phyloP scores from a whole-genome alignment of 2,113 vertebrate genomes.

The Hemibagrus wyckioides region DNA sequence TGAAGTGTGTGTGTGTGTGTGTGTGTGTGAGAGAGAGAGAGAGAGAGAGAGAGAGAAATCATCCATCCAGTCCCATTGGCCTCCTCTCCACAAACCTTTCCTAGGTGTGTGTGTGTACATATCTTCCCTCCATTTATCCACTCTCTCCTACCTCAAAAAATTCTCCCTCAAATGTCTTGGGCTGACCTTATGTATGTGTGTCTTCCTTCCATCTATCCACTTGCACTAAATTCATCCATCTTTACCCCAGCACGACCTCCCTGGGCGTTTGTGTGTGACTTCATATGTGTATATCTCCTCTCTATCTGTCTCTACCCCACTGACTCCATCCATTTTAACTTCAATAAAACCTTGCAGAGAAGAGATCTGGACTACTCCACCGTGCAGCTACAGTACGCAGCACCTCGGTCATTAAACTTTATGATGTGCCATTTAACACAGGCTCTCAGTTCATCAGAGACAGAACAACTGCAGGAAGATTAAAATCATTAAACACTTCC shows the following conservation, averaged over 20 bases:
- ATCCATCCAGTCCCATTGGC: not conserved
- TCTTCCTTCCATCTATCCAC: conserved; percentile 28
- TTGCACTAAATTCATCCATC: conserved; percentile 18
- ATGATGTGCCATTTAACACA: conserved; percentile 22
- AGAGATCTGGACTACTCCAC: not conserved
- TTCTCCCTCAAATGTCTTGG: conserved; percentile 8
- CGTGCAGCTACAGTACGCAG: conserved; percentile 22
- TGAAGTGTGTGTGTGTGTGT: not conserved
- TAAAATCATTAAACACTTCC: conserved; percentile 35
- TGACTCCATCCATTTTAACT: conserved; percentile 14
- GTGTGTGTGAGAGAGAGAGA: not conserved
- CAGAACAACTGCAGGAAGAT: conserved; percentile 28
- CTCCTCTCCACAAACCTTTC: not conserved
- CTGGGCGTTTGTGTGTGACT: conserved; percentile 26
- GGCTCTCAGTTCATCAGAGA: conserved; percentile 34
- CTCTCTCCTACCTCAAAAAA: conserved; percentile 9
- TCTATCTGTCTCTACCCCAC: conserved; percentile 12
- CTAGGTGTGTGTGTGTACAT: not conserved
- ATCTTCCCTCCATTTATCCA: conserved; percentile 12
- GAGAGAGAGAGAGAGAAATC: not conserved
- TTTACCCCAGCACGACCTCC: conserved; percentile 7
- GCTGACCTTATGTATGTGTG: conserved; percentile 28
- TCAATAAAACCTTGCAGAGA: not conserved
- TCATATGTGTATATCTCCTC: conserved; percentile 20
- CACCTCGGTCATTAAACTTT: conserved; percentile 42